Conservation (phyloP, 2,888 invertebrate species). For the Argyra leucocephala region DNA sequence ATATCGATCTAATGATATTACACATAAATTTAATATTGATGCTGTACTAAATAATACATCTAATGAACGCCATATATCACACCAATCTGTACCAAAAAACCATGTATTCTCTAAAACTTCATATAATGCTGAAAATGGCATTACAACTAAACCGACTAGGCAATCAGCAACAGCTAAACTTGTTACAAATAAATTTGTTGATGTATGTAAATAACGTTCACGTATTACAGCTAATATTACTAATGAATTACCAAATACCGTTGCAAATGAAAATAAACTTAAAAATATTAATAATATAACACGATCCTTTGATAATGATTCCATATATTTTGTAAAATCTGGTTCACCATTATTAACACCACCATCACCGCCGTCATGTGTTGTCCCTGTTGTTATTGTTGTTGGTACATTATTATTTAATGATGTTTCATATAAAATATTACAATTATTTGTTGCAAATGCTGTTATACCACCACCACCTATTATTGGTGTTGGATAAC, state of each 20-base stretch:
- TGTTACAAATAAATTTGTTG: constrained; percentile 95
- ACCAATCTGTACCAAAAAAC: constrained; percentile 93
- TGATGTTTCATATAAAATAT: constrained; percentile 12
- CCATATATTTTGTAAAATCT: constrained; percentile 39
- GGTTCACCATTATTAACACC: constrained; percentile 30
- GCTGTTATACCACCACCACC: neutral
- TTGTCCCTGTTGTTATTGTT: constrained; percentile 17
- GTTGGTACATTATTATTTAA: constrained; percentile 13
- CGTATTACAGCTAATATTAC: constrained; percentile 89
- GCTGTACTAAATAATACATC: constrained; percentile 97
- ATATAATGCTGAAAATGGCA: constrained; percentile 92
- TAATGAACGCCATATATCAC: constrained; percentile 93
- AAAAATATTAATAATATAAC: constrained; percentile 71
- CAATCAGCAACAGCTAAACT: constrained; percentile 95
- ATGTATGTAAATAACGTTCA: constrained; percentile 88
- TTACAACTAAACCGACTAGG: constrained; percentile 89
- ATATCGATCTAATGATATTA: constrained; percentile 91
- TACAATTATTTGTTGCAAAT: constrained; percentile 6
- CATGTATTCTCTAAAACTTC: constrained; percentile 83
- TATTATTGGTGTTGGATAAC: neutral
- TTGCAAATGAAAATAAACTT: constrained; percentile 78
- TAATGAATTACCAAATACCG: constrained; percentile 88
- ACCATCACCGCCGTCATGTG: constrained; percentile 24
- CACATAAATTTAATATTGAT: constrained; percentile 92
- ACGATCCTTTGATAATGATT: constrained; percentile 56